Evolutionary conservation across 2,113 vertebrate species (phyloP).

Genomic region (Petromus typicus): DNA sequence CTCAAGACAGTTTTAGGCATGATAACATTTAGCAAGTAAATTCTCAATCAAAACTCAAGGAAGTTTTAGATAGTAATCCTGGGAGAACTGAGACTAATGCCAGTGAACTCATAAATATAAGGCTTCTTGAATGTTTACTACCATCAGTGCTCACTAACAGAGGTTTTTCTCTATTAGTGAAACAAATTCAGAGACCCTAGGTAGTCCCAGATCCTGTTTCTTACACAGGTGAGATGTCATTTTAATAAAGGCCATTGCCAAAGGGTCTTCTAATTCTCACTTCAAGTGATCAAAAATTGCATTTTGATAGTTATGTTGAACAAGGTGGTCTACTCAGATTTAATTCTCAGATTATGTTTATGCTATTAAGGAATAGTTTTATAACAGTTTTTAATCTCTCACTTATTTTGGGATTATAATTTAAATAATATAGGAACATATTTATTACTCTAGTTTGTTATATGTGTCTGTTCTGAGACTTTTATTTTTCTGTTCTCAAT

Average conservation of each 20-base stretch:
- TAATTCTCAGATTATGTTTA: constrained; percentile 25
- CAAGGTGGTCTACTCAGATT: not conserved
- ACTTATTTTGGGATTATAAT: constrained; percentile 39
- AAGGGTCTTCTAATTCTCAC: constrained; percentile 8
- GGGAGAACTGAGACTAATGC: not conserved
- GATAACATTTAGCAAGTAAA: constrained; percentile 47
- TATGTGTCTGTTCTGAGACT: not conserved
- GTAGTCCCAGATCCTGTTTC: not conserved
- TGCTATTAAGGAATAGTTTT: not conserved
- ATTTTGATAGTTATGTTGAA: constrained; percentile 21
- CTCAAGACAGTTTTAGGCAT: constrained; percentile 11
- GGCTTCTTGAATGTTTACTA: not conserved
- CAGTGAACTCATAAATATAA: not conserved
- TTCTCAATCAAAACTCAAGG: constrained; percentile 18
- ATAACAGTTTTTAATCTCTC: constrained; percentile 23
- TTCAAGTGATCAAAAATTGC: constrained; percentile 12
- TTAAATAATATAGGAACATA: constrained; percentile 26
- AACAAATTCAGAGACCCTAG: constrained; percentile 29
- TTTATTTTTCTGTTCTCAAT: constrained; percentile 30
- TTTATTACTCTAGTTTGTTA: constrained; percentile 3
- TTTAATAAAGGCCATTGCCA: constrained; percentile 15
- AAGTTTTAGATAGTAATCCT: constrained; percentile 56
- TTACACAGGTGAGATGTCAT: not conserved
- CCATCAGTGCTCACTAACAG: not conserved
- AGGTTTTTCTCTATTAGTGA: constrained; percentile 28